Conservation (phyloP, 2,113 vertebrate species). For the Peucedramus taeniatus region DNA sequence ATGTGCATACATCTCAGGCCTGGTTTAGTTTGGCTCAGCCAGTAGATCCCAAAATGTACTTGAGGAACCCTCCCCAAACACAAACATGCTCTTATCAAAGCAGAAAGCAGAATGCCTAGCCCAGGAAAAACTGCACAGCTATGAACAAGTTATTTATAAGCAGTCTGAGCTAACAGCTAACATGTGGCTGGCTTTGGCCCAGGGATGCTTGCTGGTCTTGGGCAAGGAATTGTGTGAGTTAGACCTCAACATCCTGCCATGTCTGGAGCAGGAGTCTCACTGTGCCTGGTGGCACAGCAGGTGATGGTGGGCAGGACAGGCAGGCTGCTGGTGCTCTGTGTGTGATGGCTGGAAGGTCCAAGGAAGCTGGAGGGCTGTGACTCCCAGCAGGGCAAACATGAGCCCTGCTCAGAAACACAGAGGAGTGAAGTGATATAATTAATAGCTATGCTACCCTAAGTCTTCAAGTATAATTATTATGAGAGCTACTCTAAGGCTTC, state of each 20-base stretch:
- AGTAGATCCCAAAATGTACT: background rate
- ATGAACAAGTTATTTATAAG: background rate
- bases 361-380: background rate
- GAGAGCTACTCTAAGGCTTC: background rate
- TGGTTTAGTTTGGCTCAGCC: background rate
- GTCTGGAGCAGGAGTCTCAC: background rate
- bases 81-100: constrained; percentile 1
- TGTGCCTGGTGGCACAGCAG: accelerated
- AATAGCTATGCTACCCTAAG: background rate
- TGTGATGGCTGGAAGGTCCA: background rate
- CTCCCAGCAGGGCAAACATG: background rate
- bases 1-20: accelerated
- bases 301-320: background rate
- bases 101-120: background rate
- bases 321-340: accelerated
- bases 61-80: background rate
- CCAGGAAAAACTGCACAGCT: background rate
- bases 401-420: background rate
- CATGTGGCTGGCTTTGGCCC: background rate
- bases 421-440: background rate
- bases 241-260: accelerated
- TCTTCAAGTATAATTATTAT: background rate
- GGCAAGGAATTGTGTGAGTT: background rate
- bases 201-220: background rate
- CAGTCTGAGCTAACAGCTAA: background rate